These are phyloP conservation scores for Varanus komodoensis DNA, from an alignment of 2,113 vertebrate genomes.

Conservation along the genomic window DNA sequence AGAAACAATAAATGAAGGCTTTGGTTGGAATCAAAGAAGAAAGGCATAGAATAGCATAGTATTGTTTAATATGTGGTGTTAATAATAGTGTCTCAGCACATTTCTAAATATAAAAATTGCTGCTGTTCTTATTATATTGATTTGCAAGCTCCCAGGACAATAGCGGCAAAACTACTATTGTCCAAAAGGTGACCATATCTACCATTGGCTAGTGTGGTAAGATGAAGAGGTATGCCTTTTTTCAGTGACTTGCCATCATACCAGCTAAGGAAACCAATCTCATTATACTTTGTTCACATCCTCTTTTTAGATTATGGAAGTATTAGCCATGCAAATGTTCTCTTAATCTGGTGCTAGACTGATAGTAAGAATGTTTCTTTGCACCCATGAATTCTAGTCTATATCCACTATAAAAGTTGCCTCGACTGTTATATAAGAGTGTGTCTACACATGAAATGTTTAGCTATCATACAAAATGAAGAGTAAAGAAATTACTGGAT, in stretches of 20 bases:
- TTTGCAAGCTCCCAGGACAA: constrained; percentile 13
- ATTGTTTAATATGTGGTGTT: background rate
- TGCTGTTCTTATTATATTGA: constrained; percentile 29
- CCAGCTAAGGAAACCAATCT: background rate
- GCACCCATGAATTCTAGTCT: background rate
- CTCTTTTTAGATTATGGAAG: background rate
- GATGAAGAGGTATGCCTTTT: background rate
- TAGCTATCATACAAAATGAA: background rate
- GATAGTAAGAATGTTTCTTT: background rate
- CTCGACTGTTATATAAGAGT: background rate
- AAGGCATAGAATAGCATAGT: background rate
- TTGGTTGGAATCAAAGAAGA: background rate
- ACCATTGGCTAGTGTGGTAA: background rate
- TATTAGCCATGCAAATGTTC: background rate
- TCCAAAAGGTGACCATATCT: background rate
- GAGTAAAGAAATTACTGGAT: background rate
- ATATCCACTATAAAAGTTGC: background rate
- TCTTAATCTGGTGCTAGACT: background rate
- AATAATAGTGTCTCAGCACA: background rate
- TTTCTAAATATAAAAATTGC: constrained; percentile 25
- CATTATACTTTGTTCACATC: background rate
- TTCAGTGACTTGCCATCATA: fast-evolving
- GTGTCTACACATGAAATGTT: background rate
- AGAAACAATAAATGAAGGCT: constrained; percentile 24
- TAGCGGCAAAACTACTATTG: background rate